phyloP scores from a whole-genome alignment of 2,888 invertebrate genomes.

The Cataglyphis livida region DNA sequence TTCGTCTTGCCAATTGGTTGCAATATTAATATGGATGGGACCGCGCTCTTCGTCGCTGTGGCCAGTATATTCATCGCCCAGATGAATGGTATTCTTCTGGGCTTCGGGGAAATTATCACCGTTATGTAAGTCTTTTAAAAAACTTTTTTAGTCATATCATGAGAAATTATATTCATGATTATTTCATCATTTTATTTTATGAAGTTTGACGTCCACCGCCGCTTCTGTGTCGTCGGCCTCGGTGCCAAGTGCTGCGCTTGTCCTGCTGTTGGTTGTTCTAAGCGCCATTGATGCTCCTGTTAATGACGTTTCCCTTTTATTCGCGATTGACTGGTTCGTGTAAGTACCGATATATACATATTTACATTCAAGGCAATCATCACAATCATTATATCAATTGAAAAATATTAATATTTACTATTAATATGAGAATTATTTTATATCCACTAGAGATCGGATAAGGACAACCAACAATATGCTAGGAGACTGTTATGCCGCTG shows the following conservation, averaged over 20 bases:
- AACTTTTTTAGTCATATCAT: background rate
- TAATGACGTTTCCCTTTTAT: constrained; percentile 93
- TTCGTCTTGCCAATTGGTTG: constrained; percentile 97
- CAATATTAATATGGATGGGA: constrained; percentile 97
- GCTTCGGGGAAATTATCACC: constrained; percentile 94
- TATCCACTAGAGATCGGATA: constrained; percentile 90
- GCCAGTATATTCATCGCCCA: constrained; percentile 95
- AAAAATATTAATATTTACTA: background rate
- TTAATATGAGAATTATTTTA: background rate
- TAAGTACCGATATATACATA: constrained; percentile 86
- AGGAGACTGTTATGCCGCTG: constrained; percentile 95
- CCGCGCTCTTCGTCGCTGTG: constrained; percentile 94
- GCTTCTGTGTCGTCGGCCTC: constrained; percentile 96
- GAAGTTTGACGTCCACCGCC: constrained; percentile 92
- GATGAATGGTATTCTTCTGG: constrained; percentile 93
- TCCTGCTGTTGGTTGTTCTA: constrained; percentile 92
- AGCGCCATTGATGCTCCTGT: constrained; percentile 94
- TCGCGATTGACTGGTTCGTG: constrained; percentile 97
- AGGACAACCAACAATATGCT: constrained; percentile 95
- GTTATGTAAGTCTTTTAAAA: constrained; percentile 90
- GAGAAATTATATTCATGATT: background rate
- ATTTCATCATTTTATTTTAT: constrained; percentile 66
- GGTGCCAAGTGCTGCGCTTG: constrained; percentile 94
- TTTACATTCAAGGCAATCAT: too few species aligned
- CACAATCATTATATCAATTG: background rate